These are phyloP conservation scores for Caerostris darwini DNA, from an alignment of 1,140 invertebrate species.

Conservation along the genomic window DNA sequence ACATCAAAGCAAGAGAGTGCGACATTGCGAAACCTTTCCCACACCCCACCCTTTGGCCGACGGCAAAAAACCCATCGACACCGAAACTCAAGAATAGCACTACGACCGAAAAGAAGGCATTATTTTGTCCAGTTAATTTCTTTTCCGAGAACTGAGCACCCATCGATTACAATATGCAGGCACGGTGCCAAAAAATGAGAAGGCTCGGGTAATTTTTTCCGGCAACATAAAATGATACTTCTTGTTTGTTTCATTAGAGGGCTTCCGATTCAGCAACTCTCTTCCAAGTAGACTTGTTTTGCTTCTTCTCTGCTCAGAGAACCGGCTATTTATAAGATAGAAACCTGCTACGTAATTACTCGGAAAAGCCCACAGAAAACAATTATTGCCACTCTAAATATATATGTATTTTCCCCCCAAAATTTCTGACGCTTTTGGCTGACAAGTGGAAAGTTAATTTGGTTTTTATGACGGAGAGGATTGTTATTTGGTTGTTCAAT, in stretches of 20 bases:
- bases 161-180: constrained; percentile 39
- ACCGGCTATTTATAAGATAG: constrained; percentile 11
- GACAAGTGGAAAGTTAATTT: no score
- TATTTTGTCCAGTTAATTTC: constrained; percentile 27
- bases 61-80: background rate
- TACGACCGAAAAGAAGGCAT: background rate
- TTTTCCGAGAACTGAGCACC: background rate
- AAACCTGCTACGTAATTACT: background rate
- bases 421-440: background rate
- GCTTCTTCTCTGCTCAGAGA: background rate
- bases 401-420: background rate
- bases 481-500: no score
- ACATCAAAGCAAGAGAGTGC: background rate
- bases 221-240: constrained; percentile 20
- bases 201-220: background rate
- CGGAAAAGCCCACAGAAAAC: background rate
- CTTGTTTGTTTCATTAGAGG: background rate
- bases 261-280: constrained; percentile 20
- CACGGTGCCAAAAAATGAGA: constrained; percentile 5
- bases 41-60: background rate
- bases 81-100: constrained; percentile 5
- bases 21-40: background rate
- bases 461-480: no score
- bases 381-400: background rate
- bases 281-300: constrained; percentile 7